Conservation (phyloP, 2,888 invertebrate species). For the Zootermopsis nevadensis region DNA sequence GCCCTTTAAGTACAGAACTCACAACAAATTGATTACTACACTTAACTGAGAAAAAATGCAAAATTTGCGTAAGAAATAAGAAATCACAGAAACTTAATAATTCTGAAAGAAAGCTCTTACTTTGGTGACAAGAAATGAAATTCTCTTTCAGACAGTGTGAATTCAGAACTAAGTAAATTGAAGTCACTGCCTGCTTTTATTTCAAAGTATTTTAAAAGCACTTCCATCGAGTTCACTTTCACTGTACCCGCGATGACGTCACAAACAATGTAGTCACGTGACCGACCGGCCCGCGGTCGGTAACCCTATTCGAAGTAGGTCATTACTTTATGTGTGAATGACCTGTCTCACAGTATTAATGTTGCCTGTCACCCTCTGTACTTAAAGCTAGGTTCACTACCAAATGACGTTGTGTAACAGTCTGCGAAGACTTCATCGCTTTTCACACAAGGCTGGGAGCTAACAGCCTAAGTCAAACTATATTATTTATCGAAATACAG, state of each 20-base stretch:
- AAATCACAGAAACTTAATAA: neutral
- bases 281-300: constrained; percentile 27
- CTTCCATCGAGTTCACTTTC: constrained; percentile 7
- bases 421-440: neutral
- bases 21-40: no score
- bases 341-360: constrained; percentile 20
- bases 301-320: constrained; percentile 43
- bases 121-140: no score
- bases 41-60: neutral
- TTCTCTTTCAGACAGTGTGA: no score
- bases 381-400: constrained; percentile 12
- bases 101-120: neutral
- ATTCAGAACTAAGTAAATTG: neutral
- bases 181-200: neutral
- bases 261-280: neutral
- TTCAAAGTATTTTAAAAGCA: neutral
- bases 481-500: neutral
- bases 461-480: neutral
- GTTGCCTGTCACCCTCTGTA: neutral
- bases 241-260: constrained; percentile 18
- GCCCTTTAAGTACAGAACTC: no score
- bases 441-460: neutral
- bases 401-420: neutral
- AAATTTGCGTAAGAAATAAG: neutral
- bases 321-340: constrained; percentile 41